Evolutionary conservation across 2,888 invertebrate genomes (phyloP).

Genomic region (Alloscopus bannaensis): DNA sequence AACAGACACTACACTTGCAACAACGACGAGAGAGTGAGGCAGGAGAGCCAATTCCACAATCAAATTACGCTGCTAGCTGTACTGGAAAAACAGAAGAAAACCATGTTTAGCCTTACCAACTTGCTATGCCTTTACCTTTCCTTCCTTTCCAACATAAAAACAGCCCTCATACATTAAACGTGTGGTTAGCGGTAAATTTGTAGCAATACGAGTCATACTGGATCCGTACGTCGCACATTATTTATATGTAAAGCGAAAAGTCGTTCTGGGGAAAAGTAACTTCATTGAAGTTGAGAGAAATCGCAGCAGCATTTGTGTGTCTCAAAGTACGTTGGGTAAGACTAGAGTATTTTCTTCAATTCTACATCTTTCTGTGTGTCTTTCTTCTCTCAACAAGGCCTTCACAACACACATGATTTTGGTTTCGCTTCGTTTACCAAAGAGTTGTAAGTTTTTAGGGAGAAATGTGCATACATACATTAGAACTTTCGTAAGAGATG

Average conservation of each 20-base stretch:
- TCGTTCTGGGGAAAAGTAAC: too few species aligned
- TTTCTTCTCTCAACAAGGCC: constrained; percentile 19
- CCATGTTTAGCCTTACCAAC: neutral
- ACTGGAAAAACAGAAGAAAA: constrained; percentile 54
- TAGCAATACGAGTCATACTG: too few species aligned
- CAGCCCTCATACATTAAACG: neutral
- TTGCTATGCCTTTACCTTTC: constrained; percentile 17
- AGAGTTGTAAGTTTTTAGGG: constrained; percentile 38
- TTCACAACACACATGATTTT: constrained; percentile 38
- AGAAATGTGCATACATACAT: neutral
- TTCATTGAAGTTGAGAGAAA: too few species aligned
- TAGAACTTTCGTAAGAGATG: neutral
- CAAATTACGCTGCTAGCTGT: constrained; percentile 62
- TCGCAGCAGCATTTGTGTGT: too few species aligned
- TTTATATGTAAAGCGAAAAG: too few species aligned
- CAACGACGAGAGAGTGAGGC: constrained; percentile 20
- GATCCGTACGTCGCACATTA: too few species aligned
- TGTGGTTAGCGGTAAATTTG: constrained; percentile 4
- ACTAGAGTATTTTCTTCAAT: constrained; percentile 18
- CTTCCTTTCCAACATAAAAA: neutral
- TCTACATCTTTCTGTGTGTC: neutral
- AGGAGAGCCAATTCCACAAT: constrained; percentile 63
- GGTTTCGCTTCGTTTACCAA: constrained; percentile 64
- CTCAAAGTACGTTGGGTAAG: too few species aligned
- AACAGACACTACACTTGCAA: constrained; percentile 15